A percentile compares a stretch with the other conserved stretches of the same genome.
These are phyloP conservation scores for Oryctolagus cuniculus DNA, from an alignment of 2,113 vertebrate species.

Conservation along the genomic window DNA sequence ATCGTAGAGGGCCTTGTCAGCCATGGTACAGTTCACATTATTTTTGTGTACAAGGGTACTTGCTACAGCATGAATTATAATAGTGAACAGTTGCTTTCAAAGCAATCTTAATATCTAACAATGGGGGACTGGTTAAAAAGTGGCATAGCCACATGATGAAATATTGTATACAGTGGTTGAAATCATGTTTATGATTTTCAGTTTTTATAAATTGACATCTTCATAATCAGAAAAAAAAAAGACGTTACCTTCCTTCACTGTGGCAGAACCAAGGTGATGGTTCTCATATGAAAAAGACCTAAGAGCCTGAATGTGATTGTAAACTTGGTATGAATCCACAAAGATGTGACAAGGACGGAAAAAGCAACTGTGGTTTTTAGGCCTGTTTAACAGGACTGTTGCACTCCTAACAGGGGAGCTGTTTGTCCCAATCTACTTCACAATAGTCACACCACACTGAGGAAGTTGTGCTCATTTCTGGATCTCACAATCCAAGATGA, in stretches of 20 bases:
- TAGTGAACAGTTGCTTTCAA: constrained; percentile 46
- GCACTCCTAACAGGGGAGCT: not conserved
- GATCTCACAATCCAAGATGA: constrained; percentile 47
- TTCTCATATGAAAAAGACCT: constrained; percentile 38
- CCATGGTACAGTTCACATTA: not conserved
- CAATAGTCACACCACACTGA: not conserved
- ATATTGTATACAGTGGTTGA: constrained; percentile 43
- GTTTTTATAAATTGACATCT: constrained; percentile 16
- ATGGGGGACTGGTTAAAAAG: constrained; percentile 16
- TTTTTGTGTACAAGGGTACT: constrained; percentile 8
- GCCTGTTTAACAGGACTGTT: not conserved
- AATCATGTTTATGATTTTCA: constrained; percentile 37
- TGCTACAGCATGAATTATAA: constrained; percentile 15
- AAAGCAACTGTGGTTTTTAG: constrained; percentile 36
- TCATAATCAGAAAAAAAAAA: not conserved
- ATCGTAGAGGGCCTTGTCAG: not conserved
- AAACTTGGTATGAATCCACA: constrained; percentile 54
- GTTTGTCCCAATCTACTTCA: constrained; percentile 17
- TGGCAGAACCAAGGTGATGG: constrained; percentile 8
- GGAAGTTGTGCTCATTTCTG: constrained; percentile 45
- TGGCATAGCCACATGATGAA: not conserved
- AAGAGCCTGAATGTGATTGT: constrained; percentile 54
- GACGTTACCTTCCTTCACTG: constrained; percentile 41
- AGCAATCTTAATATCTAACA: constrained; percentile 18
- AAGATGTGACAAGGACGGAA: not conserved